Evolutionary conservation across 2,888 invertebrate genomes (phyloP), one percentile per base, ranked within the genome.

Genomic region (Ochropleura leucogaster): DNA sequence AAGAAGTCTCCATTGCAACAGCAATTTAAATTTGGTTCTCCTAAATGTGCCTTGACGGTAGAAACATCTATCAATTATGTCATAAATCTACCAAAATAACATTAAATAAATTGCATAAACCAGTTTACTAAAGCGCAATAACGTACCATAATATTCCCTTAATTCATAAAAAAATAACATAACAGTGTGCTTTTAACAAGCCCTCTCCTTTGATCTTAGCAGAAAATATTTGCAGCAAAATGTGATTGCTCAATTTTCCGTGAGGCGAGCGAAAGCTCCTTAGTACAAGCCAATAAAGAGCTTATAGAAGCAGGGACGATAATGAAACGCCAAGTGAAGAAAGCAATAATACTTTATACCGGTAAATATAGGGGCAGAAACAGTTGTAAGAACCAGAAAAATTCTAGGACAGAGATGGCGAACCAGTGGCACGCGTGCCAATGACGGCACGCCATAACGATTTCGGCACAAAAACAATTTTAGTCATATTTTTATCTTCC

Each of bases 201-300:
- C 49, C 3, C 55, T 14, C 20, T 53, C 42, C 30, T 62, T 66
- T 68, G 57, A 80, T 72, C 55, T 42, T 57, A 10, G 51, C 16
- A 40, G 49, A 69, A 80, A 68, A 82, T 67, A n/a, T 62, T 44
- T 72, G 68, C 69, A 66, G 57, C 57, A 55, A 72, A 80, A 68
- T 69, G 42, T 69, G 59, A 40, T 67, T 47, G 46, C 46, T 67
- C 55, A 72, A 69, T 82, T 55, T 82, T 44, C 51, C 46, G 47
- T 44, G 30, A 65, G 7, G 18, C 12, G 59, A 20, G 55, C 65
- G 70, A 64, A 65, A 71, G 14, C 68, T 55, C 20, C n/a, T 70
- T 81, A 67, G 65, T 16, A 40, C 40, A 55, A 53, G 64, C 64
- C 47, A 57, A 68, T 65, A 51, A 10, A 65, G 18, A 40, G 49